Evolutionary conservation across 2,888 invertebrate species (phyloP).

Genomic region (Suillia variegata): DNA sequence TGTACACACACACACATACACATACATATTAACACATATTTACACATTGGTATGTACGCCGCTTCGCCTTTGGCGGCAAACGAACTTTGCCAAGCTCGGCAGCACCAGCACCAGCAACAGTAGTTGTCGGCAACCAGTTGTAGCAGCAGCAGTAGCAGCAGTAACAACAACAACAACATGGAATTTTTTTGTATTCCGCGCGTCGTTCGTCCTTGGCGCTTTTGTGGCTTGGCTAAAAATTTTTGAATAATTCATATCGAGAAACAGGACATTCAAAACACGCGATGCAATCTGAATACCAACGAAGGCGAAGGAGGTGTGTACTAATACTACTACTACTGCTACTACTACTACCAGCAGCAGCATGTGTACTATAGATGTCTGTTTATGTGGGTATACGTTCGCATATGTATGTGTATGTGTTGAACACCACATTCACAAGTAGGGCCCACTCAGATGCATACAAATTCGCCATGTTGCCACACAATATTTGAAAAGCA

Average conservation of each 20-base stretch:
- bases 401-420: constrained; percentile 5
- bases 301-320: constrained; percentile 38
- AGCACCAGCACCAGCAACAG: constrained; percentile 32
- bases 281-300: constrained; percentile 61
- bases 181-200: constrained; percentile 53
- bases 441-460: not conserved
- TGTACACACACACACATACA: constrained; percentile 38
- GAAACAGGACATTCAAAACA: constrained; percentile 60
- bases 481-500: not conserved
- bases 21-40: constrained; percentile 1
- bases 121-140: constrained; percentile 11
- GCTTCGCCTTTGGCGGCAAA: constrained; percentile 20
- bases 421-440: not conserved
- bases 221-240: constrained; percentile 37
- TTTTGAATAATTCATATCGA: constrained; percentile 62
- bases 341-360: constrained; percentile 13
- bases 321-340: constrained; percentile 12
- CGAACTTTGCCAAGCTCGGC: constrained; percentile 7
- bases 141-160: constrained; percentile 16
- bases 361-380: constrained; percentile 26
- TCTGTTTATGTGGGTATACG: constrained; percentile 10
- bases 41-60: constrained; percentile 50
- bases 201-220: constrained; percentile 57
- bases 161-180: constrained; percentile 13
- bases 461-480: not conserved